A percentile compares a stretch with the other conserved stretches of the same genome.
These are phyloP conservation scores for Lates calcarifer DNA, from an alignment of 2,113 vertebrate species.

Conservation along the genomic window DNA sequence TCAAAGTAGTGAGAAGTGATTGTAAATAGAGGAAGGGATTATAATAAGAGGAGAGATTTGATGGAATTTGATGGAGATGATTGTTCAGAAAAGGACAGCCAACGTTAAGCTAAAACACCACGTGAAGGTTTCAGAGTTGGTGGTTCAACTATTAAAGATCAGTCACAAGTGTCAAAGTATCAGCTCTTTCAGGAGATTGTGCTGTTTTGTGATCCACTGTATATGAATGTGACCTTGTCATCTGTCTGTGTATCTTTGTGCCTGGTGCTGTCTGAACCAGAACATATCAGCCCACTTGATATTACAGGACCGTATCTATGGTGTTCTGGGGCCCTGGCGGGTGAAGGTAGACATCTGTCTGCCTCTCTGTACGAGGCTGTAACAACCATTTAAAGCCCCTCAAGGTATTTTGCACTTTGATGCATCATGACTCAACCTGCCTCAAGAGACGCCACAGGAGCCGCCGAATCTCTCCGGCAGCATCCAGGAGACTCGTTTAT, in stretches of 20 bases:
- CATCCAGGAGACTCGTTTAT: slow-evolving; percentile 35
- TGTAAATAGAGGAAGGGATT: slow-evolving; percentile 77
- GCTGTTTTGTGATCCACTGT: slow-evolving; percentile 62
- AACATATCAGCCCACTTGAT: slow-evolving; percentile 50
- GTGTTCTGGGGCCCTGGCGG: slow-evolving; percentile 20
- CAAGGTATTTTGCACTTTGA: slow-evolving; percentile 43
- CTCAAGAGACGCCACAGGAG: slow-evolving; percentile 44
- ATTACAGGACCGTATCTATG: slow-evolving; percentile 34
- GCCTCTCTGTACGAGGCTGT: slow-evolving; percentile 44
- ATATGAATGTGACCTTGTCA: slow-evolving; percentile 69
- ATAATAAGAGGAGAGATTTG: slow-evolving; percentile 60
- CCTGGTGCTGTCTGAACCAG: slow-evolving; percentile 65
- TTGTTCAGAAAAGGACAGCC: slow-evolving; percentile 70
- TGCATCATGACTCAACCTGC: slow-evolving; percentile 54
- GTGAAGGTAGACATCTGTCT: slow-evolving; percentile 38
- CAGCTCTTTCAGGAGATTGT: slow-evolving; percentile 48
- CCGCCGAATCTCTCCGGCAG: slow-evolving; percentile 31
- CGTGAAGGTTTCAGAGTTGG: slow-evolving; percentile 31
- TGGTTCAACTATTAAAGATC: slow-evolving; percentile 37
- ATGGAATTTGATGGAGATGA: slow-evolving; percentile 73
- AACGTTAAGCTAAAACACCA: slow-evolving; percentile 36
- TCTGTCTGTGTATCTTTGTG: slow-evolving; percentile 59
- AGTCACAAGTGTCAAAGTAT: slow-evolving; percentile 29
- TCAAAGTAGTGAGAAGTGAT: slow-evolving; percentile 61
- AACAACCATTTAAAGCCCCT: slow-evolving; percentile 38